These are phyloP conservation scores for Morus bassanus DNA, from an alignment of 2,797 vertebrate species.

Conservation along the genomic window DNA sequence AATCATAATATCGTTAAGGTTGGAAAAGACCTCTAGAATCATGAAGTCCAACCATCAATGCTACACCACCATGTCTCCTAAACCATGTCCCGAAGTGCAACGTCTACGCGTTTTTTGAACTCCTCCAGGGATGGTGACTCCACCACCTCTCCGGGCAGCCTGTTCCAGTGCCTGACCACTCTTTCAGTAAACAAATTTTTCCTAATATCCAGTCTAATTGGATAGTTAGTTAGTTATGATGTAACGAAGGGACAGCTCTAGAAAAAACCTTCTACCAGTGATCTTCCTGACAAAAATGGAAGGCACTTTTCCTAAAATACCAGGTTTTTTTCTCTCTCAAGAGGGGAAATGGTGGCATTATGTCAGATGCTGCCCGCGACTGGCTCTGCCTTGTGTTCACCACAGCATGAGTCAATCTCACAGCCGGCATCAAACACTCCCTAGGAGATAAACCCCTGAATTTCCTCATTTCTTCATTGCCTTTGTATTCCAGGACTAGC, in stretches of 20 bases:
- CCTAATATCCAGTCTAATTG: too few relatives aligned
- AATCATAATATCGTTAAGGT: too few relatives aligned
- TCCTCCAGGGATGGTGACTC: too few relatives aligned
- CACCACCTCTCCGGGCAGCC: too few relatives aligned
- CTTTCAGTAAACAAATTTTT: too few relatives aligned
- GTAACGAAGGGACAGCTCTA: background rate
- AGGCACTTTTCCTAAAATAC: background rate
- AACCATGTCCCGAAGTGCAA: too few relatives aligned
- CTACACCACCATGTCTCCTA: too few relatives aligned
- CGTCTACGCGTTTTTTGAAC: too few relatives aligned
- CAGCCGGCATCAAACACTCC: rapidly evolving
- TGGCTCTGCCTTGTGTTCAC: background rate
- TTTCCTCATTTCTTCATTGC: background rate
- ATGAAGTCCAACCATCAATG: too few relatives aligned
- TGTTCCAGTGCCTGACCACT: too few relatives aligned
- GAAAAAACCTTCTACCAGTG: background rate
- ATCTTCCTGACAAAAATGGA: background rate
- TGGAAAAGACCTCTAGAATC: too few relatives aligned
- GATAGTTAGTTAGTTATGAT: background rate
- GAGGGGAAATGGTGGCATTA: background rate
- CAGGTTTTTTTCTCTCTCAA: background rate
- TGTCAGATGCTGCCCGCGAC: background rate
- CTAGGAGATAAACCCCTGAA: background rate
- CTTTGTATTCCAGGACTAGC: background rate
- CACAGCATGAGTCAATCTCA: background rate